A percentile compares a stretch with the other conserved stretches of the same genome.
Evolutionary conservation across 2,797 vertebrate genomes (phyloP).

Genomic region (Eulemur albifrons): DNA sequence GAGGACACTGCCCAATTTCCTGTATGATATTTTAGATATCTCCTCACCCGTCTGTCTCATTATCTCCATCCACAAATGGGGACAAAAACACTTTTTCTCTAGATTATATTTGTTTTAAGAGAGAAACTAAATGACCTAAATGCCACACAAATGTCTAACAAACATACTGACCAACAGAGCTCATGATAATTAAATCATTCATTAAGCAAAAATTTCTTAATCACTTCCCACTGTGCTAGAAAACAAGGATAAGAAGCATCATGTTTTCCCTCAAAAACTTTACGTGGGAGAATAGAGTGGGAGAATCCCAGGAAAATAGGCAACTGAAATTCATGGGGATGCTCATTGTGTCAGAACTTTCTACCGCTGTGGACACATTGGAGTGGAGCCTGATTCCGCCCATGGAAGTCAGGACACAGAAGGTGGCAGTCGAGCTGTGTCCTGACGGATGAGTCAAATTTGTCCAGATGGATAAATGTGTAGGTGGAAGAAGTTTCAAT

Average conservation of each 20-base stretch:
- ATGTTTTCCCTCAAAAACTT: constrained; percentile 30
- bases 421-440: not conserved
- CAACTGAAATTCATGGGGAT: not conserved
- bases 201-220: not conserved
- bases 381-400: not conserved
- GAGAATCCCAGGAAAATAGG: not conserved
- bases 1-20: not conserved
- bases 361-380: not conserved
- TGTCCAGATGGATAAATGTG: not conserved
- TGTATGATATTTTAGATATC: not conserved
- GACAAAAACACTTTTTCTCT: constrained; percentile 28
- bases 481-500: not conserved
- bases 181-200: not conserved
- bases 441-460: not conserved
- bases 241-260: not conserved
- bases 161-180: not conserved
- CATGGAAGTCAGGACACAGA: not conserved
- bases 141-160: not conserved
- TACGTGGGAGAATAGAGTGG: not conserved
- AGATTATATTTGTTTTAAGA: not conserved
- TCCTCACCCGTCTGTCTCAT: not conserved
- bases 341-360: not conserved
- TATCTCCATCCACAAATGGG: not conserved
- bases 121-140: not conserved
- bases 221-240: not conserved